Evolutionary conservation across 2,888 invertebrate species (phyloP).

Genomic region (Osmoderma eremita): DNA sequence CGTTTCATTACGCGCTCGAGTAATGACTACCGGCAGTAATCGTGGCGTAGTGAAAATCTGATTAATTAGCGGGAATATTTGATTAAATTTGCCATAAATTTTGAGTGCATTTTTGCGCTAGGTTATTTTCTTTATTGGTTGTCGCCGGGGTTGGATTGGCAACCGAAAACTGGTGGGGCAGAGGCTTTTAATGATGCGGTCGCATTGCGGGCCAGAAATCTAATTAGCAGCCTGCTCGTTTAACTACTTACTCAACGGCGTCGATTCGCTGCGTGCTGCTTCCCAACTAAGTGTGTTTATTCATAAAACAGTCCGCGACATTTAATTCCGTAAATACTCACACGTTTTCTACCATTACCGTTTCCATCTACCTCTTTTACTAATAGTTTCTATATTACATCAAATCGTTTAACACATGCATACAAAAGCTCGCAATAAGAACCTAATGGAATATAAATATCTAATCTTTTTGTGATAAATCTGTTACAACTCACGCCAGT

Average conservation of each 20-base stretch:
- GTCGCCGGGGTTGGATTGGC: conserved; percentile 48
- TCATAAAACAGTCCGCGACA: conserved; percentile 43
- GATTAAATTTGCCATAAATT: conserved; percentile 44
- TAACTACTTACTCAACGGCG: conserved; percentile 54
- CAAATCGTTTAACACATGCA: too few species aligned
- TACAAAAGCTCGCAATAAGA: too few species aligned
- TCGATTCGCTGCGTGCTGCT: conserved; percentile 45
- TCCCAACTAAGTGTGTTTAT: conserved; percentile 47
- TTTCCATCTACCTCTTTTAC: neutral
- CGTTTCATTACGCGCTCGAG: conserved; percentile 41
- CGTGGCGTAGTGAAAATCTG: conserved; percentile 41
- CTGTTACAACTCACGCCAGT: too few species aligned
- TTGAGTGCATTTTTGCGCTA: conserved; percentile 42
- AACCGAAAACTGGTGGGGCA: conserved; percentile 43
- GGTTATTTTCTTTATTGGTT: conserved; percentile 48
- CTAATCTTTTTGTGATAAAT: too few species aligned
- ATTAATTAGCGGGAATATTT: conserved; percentile 44
- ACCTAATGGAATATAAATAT: too few species aligned
- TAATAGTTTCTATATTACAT: too few species aligned
- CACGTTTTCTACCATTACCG: too few species aligned
- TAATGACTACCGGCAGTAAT: conserved; percentile 40
- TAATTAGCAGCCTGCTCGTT: conserved; percentile 57
- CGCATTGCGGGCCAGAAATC: conserved; percentile 55
- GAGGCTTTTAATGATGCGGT: conserved; percentile 57
- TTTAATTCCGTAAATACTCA: conserved; percentile 31